Percentiles rank a stretch among this genome's conserved stretches.
These are phyloP conservation scores for Eulemur rubriventer DNA, from an alignment of 2,797 vertebrate genomes.

Conservation along the genomic window DNA sequence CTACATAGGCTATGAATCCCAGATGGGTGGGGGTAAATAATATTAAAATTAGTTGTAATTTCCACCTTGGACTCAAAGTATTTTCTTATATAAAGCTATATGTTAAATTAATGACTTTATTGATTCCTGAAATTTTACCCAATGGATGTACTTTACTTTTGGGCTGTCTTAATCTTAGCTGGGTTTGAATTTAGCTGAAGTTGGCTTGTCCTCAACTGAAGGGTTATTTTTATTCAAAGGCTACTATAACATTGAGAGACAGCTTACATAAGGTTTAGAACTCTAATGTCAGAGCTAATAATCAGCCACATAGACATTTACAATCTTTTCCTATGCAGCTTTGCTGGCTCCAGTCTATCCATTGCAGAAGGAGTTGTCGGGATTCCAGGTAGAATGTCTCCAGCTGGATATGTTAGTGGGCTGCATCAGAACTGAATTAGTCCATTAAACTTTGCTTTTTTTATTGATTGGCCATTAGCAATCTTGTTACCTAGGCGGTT, in stretches of 20 bases:
- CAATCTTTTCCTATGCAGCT: background rate
- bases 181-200: background rate
- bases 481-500: background rate
- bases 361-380: background rate
- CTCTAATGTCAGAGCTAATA: background rate
- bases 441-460: background rate
- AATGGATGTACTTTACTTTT: background rate
- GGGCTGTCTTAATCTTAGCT: background rate
- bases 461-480: background rate
- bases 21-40: background rate
- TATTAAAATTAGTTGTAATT: background rate
- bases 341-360: background rate
- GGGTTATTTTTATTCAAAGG: background rate
- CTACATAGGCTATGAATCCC: background rate
- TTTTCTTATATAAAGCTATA: background rate
- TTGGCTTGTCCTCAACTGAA: background rate
- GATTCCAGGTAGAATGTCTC: background rate
- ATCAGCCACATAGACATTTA: background rate
- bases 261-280: background rate
- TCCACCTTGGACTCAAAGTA: background rate
- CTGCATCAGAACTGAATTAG: background rate
- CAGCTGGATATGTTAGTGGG: background rate
- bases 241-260: background rate
- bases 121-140: background rate
- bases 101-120: background rate